Percentiles rank a stretch among this genome's conserved stretches.
phyloP scores from a whole-genome alignment of 2,888 invertebrate species.

The Bibio marci region DNA sequence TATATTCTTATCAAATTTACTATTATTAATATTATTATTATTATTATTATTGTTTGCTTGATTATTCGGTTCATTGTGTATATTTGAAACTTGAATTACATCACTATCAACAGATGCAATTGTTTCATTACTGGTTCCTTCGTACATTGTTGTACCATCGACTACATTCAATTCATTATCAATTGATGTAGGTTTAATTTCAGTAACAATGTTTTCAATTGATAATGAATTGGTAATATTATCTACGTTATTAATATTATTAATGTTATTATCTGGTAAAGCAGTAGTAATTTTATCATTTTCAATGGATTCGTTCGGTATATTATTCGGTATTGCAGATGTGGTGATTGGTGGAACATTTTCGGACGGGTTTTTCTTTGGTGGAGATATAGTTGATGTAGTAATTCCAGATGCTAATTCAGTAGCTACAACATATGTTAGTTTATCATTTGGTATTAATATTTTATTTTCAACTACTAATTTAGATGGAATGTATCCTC shows the following conservation, averaged over 20 bases:
- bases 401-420: conserved; percentile 29
- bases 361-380: background rate
- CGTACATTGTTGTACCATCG: conserved; percentile 49
- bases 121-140: conserved; percentile 11
- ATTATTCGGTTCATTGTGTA: background rate
- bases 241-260: too few relatives aligned
- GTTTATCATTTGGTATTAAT: background rate
- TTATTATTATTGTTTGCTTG: background rate
- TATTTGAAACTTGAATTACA: background rate
- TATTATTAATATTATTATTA: background rate
- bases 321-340: too few relatives aligned
- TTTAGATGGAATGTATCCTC: conserved; percentile 44
- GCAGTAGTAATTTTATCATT: too few relatives aligned
- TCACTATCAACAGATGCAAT: background rate
- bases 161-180: conserved; percentile 30
- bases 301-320: background rate
- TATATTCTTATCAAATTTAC: background rate
- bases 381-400: conserved; percentile 13
- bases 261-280: too few relatives aligned
- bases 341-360: background rate
- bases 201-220: too few relatives aligned
- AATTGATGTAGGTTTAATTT: too few relatives aligned
- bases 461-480: conserved; percentile 44
- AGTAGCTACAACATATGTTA: conserved; percentile 19
- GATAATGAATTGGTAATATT: too few relatives aligned